A percentile compares a stretch with the other conserved stretches of the same genome.
Evolutionary conservation across 1,140 invertebrate species (phyloP).

Genomic region (Chionoecetes opilio): DNA sequence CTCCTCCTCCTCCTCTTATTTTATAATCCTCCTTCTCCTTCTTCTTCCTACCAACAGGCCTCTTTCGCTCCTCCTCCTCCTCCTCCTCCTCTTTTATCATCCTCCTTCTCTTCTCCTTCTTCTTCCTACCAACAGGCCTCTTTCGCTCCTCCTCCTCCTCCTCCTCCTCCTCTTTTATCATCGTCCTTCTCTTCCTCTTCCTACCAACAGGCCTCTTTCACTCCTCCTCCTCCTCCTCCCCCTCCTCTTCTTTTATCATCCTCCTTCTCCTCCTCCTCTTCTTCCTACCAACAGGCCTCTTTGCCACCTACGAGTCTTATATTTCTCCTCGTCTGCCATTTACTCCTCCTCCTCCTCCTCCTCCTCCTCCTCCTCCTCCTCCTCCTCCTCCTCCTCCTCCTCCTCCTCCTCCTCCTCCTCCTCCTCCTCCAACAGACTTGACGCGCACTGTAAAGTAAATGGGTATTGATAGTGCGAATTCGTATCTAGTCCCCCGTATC

Average conservation of each 20-base stretch:
- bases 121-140: too few relatives aligned
- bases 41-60: too few relatives aligned
- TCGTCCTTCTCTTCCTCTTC: neutral
- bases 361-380: neutral
- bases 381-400: neutral
- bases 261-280: neutral
- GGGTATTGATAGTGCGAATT: too few relatives aligned
- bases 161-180: neutral
- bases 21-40: neutral
- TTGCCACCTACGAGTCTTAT: neutral
- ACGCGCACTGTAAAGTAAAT: too few relatives aligned
- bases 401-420: neutral
- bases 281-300: neutral
- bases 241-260: neutral
- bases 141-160: neutral
- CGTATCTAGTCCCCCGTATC: too few relatives aligned
- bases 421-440: too few relatives aligned
- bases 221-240: neutral
- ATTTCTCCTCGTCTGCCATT: neutral
- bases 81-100: too few relatives aligned
- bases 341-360: neutral
- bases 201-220: neutral
- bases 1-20: too few relatives aligned
- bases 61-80: too few relatives aligned
- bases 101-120: too few relatives aligned